phyloP scores from a whole-genome alignment of 2,888 invertebrate species.

The Pristionchus mayeri region DNA sequence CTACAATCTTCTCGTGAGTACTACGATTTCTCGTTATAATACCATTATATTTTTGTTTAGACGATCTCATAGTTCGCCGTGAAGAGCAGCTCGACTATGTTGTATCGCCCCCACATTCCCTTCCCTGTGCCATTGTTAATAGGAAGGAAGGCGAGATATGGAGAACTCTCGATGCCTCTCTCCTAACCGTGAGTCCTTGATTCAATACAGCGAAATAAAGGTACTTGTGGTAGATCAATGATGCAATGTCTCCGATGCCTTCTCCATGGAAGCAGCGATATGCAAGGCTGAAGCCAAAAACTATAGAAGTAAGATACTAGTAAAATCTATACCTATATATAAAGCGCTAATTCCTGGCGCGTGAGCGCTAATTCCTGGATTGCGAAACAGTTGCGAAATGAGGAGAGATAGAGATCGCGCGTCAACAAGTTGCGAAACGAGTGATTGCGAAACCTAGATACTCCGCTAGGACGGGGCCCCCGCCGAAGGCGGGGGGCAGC shows the following conservation, averaged over 20 bases:
- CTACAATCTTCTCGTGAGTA: background rate
- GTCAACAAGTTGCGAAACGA: too few species aligned
- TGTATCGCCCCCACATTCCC: slow-evolving; percentile 81
- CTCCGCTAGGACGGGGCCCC: too few species aligned
- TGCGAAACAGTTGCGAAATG: too few species aligned
- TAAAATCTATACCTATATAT: too few species aligned
- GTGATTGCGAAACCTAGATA: too few species aligned
- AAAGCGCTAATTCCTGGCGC: too few species aligned
- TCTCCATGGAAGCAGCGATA: slow-evolving; percentile 73
- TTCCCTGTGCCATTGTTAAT: slow-evolving; percentile 79
- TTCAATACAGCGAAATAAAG: background rate
- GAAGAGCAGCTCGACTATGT: slow-evolving; percentile 84
- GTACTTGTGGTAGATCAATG: background rate
- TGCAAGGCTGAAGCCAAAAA: slow-evolving; percentile 57
- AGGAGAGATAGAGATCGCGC: too few species aligned
- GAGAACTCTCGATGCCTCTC: slow-evolving; percentile 8
- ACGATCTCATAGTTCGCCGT: slow-evolving; percentile 79
- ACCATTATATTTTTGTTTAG: slow-evolving; percentile 67
- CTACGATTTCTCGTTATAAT: background rate
- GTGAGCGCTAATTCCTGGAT: too few species aligned
- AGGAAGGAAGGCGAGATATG: slow-evolving; percentile 7
- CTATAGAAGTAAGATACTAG: slow-evolving; percentile 51
- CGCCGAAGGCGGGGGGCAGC: too few species aligned
- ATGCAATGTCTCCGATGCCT: slow-evolving; percentile 61
- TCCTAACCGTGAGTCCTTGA: slow-evolving; percentile 5